Conservation (phyloP, 1,140 invertebrate genomes). For the Ceratosolen fusciceps region DNA sequence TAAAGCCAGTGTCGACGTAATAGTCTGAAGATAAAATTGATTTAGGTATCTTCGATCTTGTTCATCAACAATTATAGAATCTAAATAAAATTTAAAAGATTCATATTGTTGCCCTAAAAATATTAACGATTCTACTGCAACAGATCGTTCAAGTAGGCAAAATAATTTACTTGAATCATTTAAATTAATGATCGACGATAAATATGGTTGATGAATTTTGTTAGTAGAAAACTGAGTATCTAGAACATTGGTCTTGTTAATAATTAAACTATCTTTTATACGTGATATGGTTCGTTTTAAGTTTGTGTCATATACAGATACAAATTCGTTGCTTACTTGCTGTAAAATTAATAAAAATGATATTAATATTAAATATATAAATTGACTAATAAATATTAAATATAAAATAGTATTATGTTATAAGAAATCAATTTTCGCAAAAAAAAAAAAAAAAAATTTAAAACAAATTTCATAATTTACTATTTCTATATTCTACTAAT, state of each 20-base stretch:
- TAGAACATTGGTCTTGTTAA: slow-evolving; percentile 51
- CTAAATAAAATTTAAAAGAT: slow-evolving; percentile 81
- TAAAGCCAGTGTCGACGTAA: slow-evolving; percentile 80
- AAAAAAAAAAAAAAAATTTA: too few species aligned
- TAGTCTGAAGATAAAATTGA: slow-evolving; percentile 83
- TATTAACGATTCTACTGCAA: slow-evolving; percentile 92
- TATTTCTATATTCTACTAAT: too few species aligned
- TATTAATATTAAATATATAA: too few species aligned
- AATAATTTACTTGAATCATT: slow-evolving; percentile 80
- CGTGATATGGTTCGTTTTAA: slow-evolving; percentile 82
- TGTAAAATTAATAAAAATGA: slow-evolving; percentile 1
- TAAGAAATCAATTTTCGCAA: too few species aligned
- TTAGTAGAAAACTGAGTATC: neutral
- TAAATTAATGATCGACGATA: slow-evolving; percentile 83
- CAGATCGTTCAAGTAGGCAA: slow-evolving; percentile 87
- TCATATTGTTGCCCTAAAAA: slow-evolving; percentile 92
- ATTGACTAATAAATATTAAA: too few species aligned
- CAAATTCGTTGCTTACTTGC: slow-evolving; percentile 69
- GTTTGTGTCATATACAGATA: slow-evolving; percentile 75
- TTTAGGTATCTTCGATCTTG: slow-evolving; percentile 69
- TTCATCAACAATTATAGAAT: slow-evolving; percentile 74
- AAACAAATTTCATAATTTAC: too few species aligned
- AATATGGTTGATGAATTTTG: slow-evolving; percentile 75
- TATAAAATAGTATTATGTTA: too few species aligned
- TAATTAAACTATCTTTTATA: slow-evolving; percentile 80